Evolutionary conservation across 2,888 invertebrate species (phyloP), one percentile per base, ranked within the genome.

Genomic region (Penaeus monodon): DNA sequence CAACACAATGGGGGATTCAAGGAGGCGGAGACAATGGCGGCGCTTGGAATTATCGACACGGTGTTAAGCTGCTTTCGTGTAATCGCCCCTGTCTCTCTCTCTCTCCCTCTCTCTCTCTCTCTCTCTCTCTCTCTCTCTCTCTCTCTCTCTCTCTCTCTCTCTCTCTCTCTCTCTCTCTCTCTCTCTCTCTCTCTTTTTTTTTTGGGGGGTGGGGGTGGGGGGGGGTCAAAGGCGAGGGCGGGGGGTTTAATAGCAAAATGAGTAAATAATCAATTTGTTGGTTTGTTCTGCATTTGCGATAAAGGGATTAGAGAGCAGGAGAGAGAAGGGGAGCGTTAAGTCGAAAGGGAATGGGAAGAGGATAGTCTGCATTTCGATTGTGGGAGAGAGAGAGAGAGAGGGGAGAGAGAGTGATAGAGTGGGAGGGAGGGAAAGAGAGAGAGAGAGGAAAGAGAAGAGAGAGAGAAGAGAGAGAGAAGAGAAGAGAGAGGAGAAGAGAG

Each of bases 401-500:
- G 14, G 33, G 70, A 70, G 33, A 70, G 70, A 70, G 33, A 70
- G 70, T 17, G 70, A 70, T 12, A 70, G 70, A 70, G 70, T 17
- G 70, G 20, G 70, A 70, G 70, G 20, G 33, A 70, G 70, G 20
- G 70, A 70, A 24, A 70, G 70, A 70, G 70, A 70, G 33, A 70
- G 70, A 14, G 70, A 14, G 70, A 10, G 70, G n/a, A n/a, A 24
- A 3, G 73, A 73, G 27, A 73, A 27, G 38, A 17, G 38, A 38
- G 38, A 22, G 38, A 38, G 38, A 33, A 33, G 73, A 73, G 73
- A 33, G 33, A 73, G 33, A 73, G 73, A 70, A 8, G 0, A 27
- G 29, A 27, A 70, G 70, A 12, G 70, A 70, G 17, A 12, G 70
- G 22, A 27, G 29, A 27, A 12, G 20, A 12, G 70, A 17, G 70